Conservation (phyloP, 1,140 invertebrate genomes). For the Conus ventricosus region DNA sequence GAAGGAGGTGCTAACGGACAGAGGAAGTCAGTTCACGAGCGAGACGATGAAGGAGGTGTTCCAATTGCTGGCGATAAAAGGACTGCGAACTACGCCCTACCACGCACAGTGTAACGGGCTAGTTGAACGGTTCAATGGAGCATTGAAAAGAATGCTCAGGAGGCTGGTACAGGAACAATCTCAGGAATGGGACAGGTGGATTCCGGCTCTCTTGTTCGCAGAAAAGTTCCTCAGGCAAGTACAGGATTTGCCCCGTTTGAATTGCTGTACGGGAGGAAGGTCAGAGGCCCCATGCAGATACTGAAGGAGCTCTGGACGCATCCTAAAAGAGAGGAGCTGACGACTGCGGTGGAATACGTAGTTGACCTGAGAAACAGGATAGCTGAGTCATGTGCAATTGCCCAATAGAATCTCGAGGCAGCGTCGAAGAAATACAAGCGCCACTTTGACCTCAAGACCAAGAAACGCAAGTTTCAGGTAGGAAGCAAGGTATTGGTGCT, state of each 20-base stretch:
- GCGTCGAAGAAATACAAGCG: too few species aligned
- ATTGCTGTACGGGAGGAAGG: background rate
- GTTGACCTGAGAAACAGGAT: too few species aligned
- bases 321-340: too few species aligned
- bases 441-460: too few species aligned
- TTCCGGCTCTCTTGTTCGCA: conserved; percentile 21
- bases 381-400: too few species aligned
- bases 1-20: conserved; percentile 46
- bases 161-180: conserved; percentile 57
- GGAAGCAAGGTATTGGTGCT: too few species aligned
- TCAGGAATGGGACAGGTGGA: conserved; percentile 63
- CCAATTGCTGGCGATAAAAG: conserved; percentile 27
- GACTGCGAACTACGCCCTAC: conserved; percentile 38
- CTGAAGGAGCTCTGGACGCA: too few species aligned
- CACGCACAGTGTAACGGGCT: conserved; percentile 32
- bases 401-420: too few species aligned
- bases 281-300: too few species aligned
- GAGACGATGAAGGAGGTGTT: too few species aligned
- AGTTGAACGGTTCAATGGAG: conserved; percentile 12
- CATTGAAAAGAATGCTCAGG: conserved; percentile 47
- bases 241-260: background rate
- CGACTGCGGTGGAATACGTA: too few species aligned
- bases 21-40: background rate
- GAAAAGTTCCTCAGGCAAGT: conserved; percentile 36
- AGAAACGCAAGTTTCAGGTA: too few species aligned